Base-by-base conservation (phyloP, 2,888 invertebrate genomes). In the Tiphia femorata region DNA sequence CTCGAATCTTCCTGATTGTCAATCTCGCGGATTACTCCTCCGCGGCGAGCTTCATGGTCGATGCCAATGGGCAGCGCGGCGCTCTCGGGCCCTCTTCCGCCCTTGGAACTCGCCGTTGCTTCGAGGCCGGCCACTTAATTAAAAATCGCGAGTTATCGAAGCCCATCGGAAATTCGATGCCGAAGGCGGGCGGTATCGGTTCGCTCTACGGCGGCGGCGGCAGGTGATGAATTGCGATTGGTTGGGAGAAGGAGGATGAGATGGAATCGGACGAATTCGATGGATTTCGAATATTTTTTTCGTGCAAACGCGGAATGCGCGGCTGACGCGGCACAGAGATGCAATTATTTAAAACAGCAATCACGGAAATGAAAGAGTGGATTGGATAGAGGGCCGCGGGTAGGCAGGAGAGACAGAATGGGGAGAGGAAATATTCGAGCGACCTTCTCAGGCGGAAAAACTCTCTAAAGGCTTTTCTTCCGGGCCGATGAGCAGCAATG, bases 331-430 rank as follows among this genome's bases (percentile, higher is more conserved):
- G 50, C 38, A 60, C 42, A 64, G 69, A 70, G 66, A 73, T 63
- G 77, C 73, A 79, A 77, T 79, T 78, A 79, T 79, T 78, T 78
- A 80, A 80, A 81, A 80, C 67, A 81, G 75, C 79, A 79, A 81
- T 81, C 80, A 77, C 68, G 72, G 70, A 80, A 78, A 79, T 81
- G 80, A 81, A 79, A 81, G 78, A 73, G 78, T 58, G 69, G 70
- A 68, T 69, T 70, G 70, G 64, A 69, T 66, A 72, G 69, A 56
- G 53, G 14, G 12, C 33, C 33, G n/a, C n/a, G n/a, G n/a, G n/a
- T n/a, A n/a, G n/a, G n/a, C n/a, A n/a, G n/a, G n/a, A n/a, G n/a
- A n/a, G n/a, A n/a, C n/a, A n/a, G 21, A 38, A 29, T 47, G 59
- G 54, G 47, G 38, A 59, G 57, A 65, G 54, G 41, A 58, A 63